Conservation (phyloP, 2,113 vertebrate genomes). For the Pelecanus crispus region DNA sequence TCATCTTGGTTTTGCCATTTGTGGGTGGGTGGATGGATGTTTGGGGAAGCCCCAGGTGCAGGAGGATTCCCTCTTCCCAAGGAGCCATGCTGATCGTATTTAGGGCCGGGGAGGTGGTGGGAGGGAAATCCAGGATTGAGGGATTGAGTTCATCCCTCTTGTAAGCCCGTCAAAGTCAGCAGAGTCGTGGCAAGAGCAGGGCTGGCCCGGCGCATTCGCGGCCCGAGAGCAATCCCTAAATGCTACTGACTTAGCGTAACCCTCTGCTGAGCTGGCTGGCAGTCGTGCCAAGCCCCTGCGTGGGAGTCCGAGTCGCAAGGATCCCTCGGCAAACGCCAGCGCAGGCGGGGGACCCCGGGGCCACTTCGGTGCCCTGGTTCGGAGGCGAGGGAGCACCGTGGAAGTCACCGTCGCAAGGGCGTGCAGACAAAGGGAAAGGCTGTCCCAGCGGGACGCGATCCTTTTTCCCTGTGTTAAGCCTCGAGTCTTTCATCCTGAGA, state of each 20-base stretch:
- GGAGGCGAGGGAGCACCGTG: neutral
- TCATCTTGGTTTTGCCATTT: neutral
- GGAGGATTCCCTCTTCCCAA: neutral
- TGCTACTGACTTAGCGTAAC: neutral
- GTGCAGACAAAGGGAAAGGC: neutral
- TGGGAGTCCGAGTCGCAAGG: neutral
- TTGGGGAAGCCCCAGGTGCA: neutral
- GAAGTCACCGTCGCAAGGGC: neutral
- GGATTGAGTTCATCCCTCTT: constrained; percentile 47
- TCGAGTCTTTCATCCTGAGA: neutral
- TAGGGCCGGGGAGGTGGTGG: neutral
- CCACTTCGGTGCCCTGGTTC: neutral
- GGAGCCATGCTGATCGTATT: neutral
- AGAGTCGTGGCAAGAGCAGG: accelerated
- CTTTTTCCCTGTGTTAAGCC: neutral
- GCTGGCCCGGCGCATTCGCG: accelerated
- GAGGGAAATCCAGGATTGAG: constrained; percentile 43
- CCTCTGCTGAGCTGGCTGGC: neutral
- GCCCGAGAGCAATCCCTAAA: neutral
- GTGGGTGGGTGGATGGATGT: neutral
- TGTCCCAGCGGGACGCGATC: neutral
- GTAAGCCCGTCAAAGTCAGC: constrained; percentile 7
- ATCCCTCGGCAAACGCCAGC: accelerated
- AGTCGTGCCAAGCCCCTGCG: accelerated
- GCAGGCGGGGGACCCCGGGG: neutral